phyloP scores from a whole-genome alignment of 2,797 vertebrate genomes.

The Notamacropus eugenii region DNA sequence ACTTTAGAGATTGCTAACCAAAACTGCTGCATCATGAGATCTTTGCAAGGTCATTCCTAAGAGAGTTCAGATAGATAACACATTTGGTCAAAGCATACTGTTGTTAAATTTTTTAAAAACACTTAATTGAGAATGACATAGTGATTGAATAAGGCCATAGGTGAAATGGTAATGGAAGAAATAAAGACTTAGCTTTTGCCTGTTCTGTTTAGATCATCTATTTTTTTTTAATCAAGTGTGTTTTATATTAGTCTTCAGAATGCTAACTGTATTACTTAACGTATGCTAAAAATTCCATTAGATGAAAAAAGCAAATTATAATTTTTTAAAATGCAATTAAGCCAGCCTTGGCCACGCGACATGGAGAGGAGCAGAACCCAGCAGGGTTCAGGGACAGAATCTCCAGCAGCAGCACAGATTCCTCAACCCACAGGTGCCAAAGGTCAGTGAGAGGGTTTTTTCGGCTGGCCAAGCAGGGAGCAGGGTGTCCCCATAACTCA shows the following conservation, averaged over 20 bases:
- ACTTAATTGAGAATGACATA: constrained; percentile 58
- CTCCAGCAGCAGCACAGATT: too few species aligned
- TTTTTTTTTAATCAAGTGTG: constrained; percentile 52
- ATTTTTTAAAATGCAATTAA: constrained; percentile 51
- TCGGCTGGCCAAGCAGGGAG: too few species aligned
- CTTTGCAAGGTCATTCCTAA: constrained; percentile 25
- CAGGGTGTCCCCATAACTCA: too few species aligned
- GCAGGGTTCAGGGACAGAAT: too few species aligned
- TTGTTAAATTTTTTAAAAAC: constrained; percentile 55
- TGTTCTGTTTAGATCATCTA: constrained; percentile 46
- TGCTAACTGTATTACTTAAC: constrained; percentile 34
- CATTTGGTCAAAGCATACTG: constrained; percentile 42
- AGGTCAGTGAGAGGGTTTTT: too few species aligned
- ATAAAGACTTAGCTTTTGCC: constrained; percentile 37
- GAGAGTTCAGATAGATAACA: constrained; percentile 22
- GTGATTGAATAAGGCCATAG: constrained; percentile 51
- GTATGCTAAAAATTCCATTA: constrained; percentile 52
- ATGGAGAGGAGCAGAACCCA: too few species aligned
- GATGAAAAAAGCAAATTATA: constrained; percentile 53
- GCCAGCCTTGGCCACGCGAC: too few species aligned
- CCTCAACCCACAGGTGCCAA: too few species aligned
- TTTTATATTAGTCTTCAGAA: constrained; percentile 52
- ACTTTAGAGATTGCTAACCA: constrained; percentile 23
- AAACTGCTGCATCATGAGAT: constrained; percentile 50
- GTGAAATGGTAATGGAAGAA: constrained; percentile 56